phyloP scores from a whole-genome alignment of 1,140 invertebrate species.

The Tenebrio molitor region DNA sequence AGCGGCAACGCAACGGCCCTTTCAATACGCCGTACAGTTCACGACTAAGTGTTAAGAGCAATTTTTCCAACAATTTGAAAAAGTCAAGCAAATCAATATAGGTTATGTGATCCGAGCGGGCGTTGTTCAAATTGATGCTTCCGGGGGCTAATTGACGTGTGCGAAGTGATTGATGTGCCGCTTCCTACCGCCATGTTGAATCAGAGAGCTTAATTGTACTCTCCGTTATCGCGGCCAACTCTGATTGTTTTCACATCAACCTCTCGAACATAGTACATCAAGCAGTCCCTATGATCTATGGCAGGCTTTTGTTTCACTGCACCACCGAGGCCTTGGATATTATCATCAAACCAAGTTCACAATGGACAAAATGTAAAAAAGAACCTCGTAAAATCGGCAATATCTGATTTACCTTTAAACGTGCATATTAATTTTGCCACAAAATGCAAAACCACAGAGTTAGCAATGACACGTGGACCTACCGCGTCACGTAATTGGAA shows the following conservation, averaged over 20 bases:
- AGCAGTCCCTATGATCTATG: slow-evolving; percentile 10
- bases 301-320: slow-evolving; percentile 4
- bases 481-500: too few relatives aligned
- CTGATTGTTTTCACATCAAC: slow-evolving; percentile 60
- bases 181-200: slow-evolving; percentile 65
- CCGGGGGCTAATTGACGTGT: slow-evolving; percentile 66
- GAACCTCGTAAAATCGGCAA: too few relatives aligned
- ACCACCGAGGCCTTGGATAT: not conserved
- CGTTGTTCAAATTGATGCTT: slow-evolving; percentile 65
- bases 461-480: too few relatives aligned
- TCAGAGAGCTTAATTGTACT: slow-evolving; percentile 61
- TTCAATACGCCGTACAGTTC: not conserved
- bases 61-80: slow-evolving; percentile 49
- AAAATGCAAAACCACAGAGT: too few relatives aligned
- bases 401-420: too few relatives aligned
- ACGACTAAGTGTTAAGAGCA: slow-evolving; percentile 10
- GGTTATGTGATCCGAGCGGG: slow-evolving; percentile 60
- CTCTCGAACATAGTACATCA: slow-evolving; percentile 49
- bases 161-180: slow-evolving; percentile 65
- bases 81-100: slow-evolving; percentile 57
- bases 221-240: slow-evolving; percentile 58
- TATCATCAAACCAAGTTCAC: not conserved
- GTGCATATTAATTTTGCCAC: too few relatives aligned
- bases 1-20: slow-evolving; percentile 12
- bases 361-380: too few relatives aligned